These are phyloP conservation scores for Ecdyonurus torrentis DNA, from an alignment of 2,888 invertebrate genomes.

Conservation along the genomic window DNA sequence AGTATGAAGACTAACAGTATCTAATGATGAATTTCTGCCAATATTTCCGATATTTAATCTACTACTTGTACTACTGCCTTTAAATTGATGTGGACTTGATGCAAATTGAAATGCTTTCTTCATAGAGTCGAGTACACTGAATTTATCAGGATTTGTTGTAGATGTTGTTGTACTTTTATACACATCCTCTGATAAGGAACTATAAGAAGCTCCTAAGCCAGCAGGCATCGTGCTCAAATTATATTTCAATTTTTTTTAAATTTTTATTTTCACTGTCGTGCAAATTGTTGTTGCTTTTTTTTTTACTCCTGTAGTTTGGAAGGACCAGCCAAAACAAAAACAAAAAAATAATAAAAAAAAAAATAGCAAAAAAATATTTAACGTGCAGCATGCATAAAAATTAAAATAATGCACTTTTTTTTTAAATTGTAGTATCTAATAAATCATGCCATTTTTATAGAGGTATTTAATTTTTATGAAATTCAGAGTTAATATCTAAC, in stretches of 20 bases:
- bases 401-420: too few relatives aligned
- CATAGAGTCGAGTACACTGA: constrained; percentile 36
- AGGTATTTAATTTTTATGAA: too few relatives aligned
- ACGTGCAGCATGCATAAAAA: background rate
- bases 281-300: too few relatives aligned
- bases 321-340: background rate
- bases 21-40: background rate
- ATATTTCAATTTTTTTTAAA: background rate
- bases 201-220: constrained; percentile 33
- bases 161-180: constrained; percentile 44
- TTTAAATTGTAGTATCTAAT: too few relatives aligned
- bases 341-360: constrained; percentile 1
- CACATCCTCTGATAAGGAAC: constrained; percentile 25
- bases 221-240: too few relatives aligned
- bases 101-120: constrained; percentile 41
- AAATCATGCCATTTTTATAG: too few relatives aligned
- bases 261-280: background rate
- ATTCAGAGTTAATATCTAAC: too few relatives aligned
- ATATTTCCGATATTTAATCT: background rate
- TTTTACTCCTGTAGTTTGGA: too few relatives aligned
- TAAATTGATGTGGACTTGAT: constrained; percentile 24
- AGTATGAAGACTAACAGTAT: constrained; percentile 8
- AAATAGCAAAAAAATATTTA: background rate
- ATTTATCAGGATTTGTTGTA: constrained; percentile 26
- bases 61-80: constrained; percentile 23